These are phyloP conservation scores for Polydrusus cervinus DNA, from an alignment of 2,888 invertebrate species.

Conservation along the genomic window DNA sequence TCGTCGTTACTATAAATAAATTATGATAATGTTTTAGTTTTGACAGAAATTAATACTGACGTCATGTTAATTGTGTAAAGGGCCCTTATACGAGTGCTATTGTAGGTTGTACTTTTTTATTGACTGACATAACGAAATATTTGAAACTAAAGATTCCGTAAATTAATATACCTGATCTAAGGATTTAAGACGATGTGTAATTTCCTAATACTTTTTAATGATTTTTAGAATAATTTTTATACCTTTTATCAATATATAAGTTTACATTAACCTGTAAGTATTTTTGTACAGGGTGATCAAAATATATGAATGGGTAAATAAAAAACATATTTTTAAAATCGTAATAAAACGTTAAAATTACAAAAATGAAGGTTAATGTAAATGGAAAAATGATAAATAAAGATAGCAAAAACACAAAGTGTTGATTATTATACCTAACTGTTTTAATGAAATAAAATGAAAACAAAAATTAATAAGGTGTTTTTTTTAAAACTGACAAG, in stretches of 20 bases:
- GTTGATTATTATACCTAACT: slow-evolving; percentile 39
- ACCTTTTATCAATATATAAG: slow-evolving; percentile 36
- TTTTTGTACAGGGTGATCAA: slow-evolving; percentile 35
- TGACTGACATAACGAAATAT: slow-evolving; percentile 42
- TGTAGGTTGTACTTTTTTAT: slow-evolving; percentile 43
- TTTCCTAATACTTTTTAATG: slow-evolving; percentile 29
- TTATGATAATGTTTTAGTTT: too few relatives aligned
- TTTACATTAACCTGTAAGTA: slow-evolving; percentile 46
- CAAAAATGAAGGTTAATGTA: slow-evolving; percentile 33
- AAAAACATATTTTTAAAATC: slow-evolving; percentile 14
- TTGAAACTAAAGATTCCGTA: slow-evolving; percentile 28
- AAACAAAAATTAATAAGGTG: too few relatives aligned
- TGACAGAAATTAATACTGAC: too few relatives aligned
- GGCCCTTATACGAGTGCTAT: slow-evolving; percentile 30
- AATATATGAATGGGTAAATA: background rate
- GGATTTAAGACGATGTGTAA: slow-evolving; percentile 34
- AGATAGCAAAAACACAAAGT: slow-evolving; percentile 34
- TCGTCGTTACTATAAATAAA: too few relatives aligned
- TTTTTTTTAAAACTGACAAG: too few relatives aligned
- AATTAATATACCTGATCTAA: slow-evolving; percentile 39
- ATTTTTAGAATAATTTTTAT: slow-evolving; percentile 45
- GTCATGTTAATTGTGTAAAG: too few relatives aligned
- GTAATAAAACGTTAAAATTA: background rate
- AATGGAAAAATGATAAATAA: slow-evolving; percentile 17
- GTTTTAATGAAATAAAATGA: slow-evolving; percentile 39